A percentile compares a stretch with the other conserved stretches of the same genome.
Evolutionary conservation across 2,113 vertebrate genomes (phyloP).

Genomic region (Lucifuga dentata): DNA sequence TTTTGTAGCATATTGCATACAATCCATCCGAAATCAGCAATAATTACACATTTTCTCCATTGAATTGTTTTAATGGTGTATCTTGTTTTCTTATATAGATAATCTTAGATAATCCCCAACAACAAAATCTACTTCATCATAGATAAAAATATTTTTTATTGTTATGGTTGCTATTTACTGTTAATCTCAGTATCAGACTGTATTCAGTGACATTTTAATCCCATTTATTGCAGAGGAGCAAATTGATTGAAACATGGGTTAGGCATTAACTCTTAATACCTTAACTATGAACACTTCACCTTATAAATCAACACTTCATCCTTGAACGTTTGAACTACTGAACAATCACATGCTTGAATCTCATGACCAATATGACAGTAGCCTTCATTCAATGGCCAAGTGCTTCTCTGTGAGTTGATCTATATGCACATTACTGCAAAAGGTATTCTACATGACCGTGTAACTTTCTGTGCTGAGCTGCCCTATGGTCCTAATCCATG

Average conservation of each 20-base stretch:
- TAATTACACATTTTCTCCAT: too few relatives aligned
- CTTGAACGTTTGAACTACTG: slow-evolving; percentile 20
- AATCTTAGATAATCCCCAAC: too few relatives aligned
- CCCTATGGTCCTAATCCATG: background rate
- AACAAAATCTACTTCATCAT: too few relatives aligned
- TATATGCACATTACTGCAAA: slow-evolving; percentile 45
- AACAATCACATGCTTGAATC: slow-evolving; percentile 37
- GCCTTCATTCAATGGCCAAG: slow-evolving; percentile 29
- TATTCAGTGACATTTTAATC: background rate
- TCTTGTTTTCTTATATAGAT: too few relatives aligned
- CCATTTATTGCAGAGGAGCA: background rate
- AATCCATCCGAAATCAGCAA: too few relatives aligned
- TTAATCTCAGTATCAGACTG: too few relatives aligned
- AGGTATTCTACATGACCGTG: background rate
- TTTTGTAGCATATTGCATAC: too few relatives aligned
- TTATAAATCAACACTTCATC: slow-evolving; percentile 8
- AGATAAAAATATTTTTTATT: too few relatives aligned
- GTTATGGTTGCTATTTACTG: too few relatives aligned
- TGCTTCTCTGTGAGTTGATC: slow-evolving; percentile 21
- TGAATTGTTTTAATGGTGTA: too few relatives aligned
- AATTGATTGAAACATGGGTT: background rate
- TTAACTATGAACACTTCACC: background rate
- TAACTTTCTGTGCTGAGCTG: background rate
- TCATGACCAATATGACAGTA: slow-evolving; percentile 32
- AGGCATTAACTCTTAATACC: background rate